phyloP scores from a whole-genome alignment of 2,797 vertebrate species.

The Enteromius fasciolatus region DNA sequence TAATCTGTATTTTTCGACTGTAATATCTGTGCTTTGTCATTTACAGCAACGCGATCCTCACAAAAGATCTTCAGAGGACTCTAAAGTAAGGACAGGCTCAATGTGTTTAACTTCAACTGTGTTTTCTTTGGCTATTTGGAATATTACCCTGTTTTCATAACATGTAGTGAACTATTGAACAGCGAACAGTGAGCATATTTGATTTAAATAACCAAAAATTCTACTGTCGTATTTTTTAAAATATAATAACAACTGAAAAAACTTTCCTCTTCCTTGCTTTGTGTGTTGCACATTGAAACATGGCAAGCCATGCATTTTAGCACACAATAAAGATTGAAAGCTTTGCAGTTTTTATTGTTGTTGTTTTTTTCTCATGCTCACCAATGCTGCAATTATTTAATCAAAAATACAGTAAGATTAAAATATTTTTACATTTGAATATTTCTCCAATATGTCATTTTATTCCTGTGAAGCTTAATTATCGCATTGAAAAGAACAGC shows the following conservation, averaged over 20 bases:
- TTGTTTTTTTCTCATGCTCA: not conserved
- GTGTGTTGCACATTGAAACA: not conserved
- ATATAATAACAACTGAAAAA: not conserved
- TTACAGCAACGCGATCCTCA: conserved; percentile 80
- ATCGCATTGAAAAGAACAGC: not conserved
- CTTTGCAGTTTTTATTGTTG: not conserved
- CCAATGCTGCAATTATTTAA: not conserved
- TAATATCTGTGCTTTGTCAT: conserved; percentile 48
- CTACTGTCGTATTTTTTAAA: not conserved
- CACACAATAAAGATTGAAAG: not conserved
- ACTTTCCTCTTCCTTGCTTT: not conserved
- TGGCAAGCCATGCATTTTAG: no score
- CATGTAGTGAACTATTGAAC: not conserved
- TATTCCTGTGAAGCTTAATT: not conserved
- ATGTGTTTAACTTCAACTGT: not conserved
- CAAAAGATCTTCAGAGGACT: conserved; percentile 79
- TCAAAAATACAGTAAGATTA: not conserved
- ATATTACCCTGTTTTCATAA: not conserved
- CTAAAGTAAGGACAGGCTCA: conserved; percentile 75
- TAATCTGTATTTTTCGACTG: not conserved
- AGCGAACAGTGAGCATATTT: no score
- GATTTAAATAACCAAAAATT: not conserved
- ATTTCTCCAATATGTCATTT: not conserved
- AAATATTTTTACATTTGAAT: no score
- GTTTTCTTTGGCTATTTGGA: not conserved